Conservation (phyloP, 1,140 invertebrate species). For the Dryas iulia region DNA sequence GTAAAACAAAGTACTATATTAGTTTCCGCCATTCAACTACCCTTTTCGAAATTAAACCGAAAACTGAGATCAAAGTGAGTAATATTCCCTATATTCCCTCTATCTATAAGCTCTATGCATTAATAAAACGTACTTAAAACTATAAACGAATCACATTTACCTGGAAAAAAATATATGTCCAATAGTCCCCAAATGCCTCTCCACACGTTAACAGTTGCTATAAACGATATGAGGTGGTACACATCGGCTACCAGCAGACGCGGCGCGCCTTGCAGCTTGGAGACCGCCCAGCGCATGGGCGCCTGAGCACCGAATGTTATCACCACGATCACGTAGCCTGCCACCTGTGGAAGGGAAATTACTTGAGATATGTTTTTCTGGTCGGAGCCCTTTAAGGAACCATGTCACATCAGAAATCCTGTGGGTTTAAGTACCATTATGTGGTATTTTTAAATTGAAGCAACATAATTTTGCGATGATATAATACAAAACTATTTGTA, state of each 20-base stretch:
- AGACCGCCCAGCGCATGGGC: constrained; percentile 84
- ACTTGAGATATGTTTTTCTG: neutral
- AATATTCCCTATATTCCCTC: too few species aligned
- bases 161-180: constrained; percentile 89
- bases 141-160: constrained; percentile 39
- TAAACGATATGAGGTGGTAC: constrained; percentile 88
- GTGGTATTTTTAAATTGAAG: too few species aligned
- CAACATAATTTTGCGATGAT: too few species aligned
- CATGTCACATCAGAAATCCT: too few species aligned
- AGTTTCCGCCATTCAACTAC: too few species aligned
- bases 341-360: constrained; percentile 80
- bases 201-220: constrained; percentile 93
- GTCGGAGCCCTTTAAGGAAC: neutral
- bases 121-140: too few species aligned
- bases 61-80: too few species aligned
- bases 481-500: too few species aligned
- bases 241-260: constrained; percentile 86
- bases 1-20: too few species aligned
- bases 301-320: constrained; percentile 88
- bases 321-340: constrained; percentile 87
- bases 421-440: too few species aligned
- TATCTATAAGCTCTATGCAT: too few species aligned
- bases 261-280: constrained; percentile 83
- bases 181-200: constrained; percentile 90
- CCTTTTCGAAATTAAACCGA: too few species aligned